phyloP scores from a whole-genome alignment of 37 sponge, comb jelly and placozoan genomes.

The Chondrosia reniformis region DNA sequence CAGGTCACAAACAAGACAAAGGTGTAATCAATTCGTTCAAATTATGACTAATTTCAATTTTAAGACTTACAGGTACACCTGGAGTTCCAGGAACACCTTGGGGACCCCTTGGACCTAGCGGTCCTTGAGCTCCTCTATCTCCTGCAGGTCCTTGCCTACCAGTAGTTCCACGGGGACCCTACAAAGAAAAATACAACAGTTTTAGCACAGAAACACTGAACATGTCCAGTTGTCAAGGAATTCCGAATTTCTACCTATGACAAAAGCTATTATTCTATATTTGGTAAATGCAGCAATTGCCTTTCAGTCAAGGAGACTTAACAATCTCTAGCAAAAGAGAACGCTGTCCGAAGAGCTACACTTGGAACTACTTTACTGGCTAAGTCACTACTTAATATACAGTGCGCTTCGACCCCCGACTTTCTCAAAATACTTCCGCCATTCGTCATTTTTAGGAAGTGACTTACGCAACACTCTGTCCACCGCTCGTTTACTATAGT shows the following conservation, averaged over 20 bases:
- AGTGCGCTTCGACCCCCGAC: no score
- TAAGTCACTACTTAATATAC: no score
- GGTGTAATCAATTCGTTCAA: background rate
- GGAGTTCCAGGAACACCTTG: constrained; percentile 24
- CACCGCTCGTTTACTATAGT: no score
- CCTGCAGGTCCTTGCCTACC: constrained; percentile 41
- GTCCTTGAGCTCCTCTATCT: constrained; percentile 26
- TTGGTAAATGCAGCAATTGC: background rate
- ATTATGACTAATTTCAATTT: background rate
- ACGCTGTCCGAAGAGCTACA: no score
- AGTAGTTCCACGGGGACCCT: constrained; percentile 32
- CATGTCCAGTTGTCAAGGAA: background rate
- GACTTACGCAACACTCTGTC: no score
- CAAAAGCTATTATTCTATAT: no score
- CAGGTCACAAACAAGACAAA: background rate
- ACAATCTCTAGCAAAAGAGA: no score
- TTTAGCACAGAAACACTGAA: background rate
- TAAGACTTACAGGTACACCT: constrained; percentile 10
- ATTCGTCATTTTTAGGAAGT: no score
- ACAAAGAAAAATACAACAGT: background rate
- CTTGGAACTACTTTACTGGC: no score
- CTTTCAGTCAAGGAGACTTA: background rate
- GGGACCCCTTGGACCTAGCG: constrained; percentile 14
- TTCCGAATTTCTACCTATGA: no score
- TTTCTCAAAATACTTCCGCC: no score